Percentiles rank a stretch among this genome's conserved stretches.
These are phyloP conservation scores for Luidia sarsii DNA, from an alignment of 53 echinoderm and acorn worm genomes.

Conservation along the genomic window DNA sequence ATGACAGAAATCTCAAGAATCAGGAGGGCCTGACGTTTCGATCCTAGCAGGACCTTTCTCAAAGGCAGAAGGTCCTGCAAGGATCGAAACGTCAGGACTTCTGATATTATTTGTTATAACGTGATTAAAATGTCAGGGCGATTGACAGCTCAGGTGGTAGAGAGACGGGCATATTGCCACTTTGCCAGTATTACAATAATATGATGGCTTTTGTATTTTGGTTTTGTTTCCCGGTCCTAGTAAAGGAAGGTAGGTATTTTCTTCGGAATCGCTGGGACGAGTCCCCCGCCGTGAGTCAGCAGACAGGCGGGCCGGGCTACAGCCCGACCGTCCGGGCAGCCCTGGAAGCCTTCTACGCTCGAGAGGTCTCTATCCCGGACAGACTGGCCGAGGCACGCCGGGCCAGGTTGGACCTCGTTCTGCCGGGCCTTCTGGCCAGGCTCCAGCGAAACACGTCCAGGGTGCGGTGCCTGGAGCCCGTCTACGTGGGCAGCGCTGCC, in stretches of 20 bases:
- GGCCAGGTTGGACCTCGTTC: slow-evolving; percentile 16
- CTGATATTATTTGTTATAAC: no score
- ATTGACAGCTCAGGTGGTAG: no score
- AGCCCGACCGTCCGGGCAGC: neutral
- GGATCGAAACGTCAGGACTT: no score
- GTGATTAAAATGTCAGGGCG: no score
- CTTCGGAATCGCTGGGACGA: slow-evolving; percentile 26
- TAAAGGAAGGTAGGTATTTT: slow-evolving; percentile 25
- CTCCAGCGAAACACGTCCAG: slow-evolving; percentile 50
- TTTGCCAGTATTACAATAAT: no score
- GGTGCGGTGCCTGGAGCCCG: slow-evolving; percentile 33
- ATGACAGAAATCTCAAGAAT: no score
- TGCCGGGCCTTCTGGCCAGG: slow-evolving; percentile 42
- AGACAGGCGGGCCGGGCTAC: neutral
- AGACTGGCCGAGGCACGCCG: neutral
- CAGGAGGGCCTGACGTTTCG: no score
- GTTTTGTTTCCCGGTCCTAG: no score
- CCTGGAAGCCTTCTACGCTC: slow-evolving; percentile 20
- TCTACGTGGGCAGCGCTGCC: slow-evolving; percentile 46
- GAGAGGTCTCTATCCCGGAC: slow-evolving; percentile 27
- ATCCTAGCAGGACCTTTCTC: no score
- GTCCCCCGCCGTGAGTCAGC: slow-evolving; percentile 27
- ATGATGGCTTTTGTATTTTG: no score
- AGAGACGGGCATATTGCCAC: no score
- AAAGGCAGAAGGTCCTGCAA: no score